Evolutionary conservation across 2,113 vertebrate genomes (phyloP), one percentile per base, ranked within the genome.

Genomic region (Calidris pygmaea): DNA sequence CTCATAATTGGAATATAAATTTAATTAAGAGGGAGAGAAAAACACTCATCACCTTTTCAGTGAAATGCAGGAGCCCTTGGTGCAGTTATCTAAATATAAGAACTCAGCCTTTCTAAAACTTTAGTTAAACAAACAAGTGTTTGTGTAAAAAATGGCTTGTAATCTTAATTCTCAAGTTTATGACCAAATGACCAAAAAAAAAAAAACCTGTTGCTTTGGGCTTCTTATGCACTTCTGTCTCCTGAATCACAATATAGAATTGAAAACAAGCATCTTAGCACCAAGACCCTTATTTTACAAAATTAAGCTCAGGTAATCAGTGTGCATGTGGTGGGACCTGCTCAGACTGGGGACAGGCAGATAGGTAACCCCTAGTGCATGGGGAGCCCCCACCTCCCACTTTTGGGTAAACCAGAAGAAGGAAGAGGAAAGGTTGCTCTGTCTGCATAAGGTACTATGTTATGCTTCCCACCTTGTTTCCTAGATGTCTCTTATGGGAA

Each of bases 21-120:
- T 93, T 80, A 90, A 94, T 94, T 94, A 87, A 91, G 89, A 81
- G 32, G 27, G 70, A 95, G 43, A 91, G 66, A 91, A 90, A 94
- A 96, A 85, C 63, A 50, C 18, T 93, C 37, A 74, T 79, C 58
- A 85, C 7, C 37, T 14, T 88, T 87, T n/a, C 37, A 62, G 15
- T 35, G 18, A 83, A 94, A 92, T 43, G 19, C 32, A 63, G 20
- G 41, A 83, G 32, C 2, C 29, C 23, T 59, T 67, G 11, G 7
- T 78, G 27, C 34, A 81, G 29, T 79, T 83, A 58, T 59, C 27
- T 55, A 53, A 89, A 65, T 4, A 48, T 34, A 30, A 73, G 35
- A 41, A 45, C 91, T 7, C 19, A 93, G 17, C 7, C 22, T 77
- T 79, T 47, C 34, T 65, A 65, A 70, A 87, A 68, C 4, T 72